These are phyloP conservation scores for Troides oblongomaculatus DNA, from an alignment of 2,888 invertebrate genomes.

Conservation along the genomic window DNA sequence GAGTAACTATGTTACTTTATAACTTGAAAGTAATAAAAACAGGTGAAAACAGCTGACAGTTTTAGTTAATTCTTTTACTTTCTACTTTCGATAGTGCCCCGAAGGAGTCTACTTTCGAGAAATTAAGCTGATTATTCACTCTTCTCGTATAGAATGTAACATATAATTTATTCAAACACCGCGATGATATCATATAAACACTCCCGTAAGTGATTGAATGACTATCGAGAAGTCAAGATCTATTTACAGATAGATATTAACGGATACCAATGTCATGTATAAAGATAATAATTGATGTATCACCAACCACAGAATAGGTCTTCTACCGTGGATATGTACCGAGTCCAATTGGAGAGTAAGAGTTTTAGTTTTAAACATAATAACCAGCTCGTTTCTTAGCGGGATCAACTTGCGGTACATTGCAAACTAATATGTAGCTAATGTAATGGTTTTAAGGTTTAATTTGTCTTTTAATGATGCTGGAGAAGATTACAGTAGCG, in stretches of 20 bases:
- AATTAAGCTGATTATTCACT: not conserved
- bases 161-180: not conserved
- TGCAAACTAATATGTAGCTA: constrained; percentile 10
- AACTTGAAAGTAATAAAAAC: not conserved
- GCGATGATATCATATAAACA: not conserved
- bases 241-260: constrained; percentile 37
- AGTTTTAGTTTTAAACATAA: constrained; percentile 29
- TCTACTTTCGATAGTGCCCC: not conserved
- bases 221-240: constrained; percentile 37
- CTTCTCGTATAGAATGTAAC: not conserved
- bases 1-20: too few species aligned
- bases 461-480: constrained; percentile 25
- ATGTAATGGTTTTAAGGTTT: constrained; percentile 20
- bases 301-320: constrained; percentile 36
- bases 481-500: constrained; percentile 36
- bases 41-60: not conserved
- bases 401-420: constrained; percentile 10
- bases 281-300: constrained; percentile 44
- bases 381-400: constrained; percentile 23
- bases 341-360: constrained; percentile 34
- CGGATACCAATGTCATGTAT: constrained; percentile 33
- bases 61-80: not conserved
- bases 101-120: not conserved
- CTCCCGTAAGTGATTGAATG: constrained; percentile 39
- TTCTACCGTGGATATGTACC: constrained; percentile 33